Base-by-base conservation (phyloP, 2,797 vertebrate genomes). In the Cuculus canorus region DNA sequence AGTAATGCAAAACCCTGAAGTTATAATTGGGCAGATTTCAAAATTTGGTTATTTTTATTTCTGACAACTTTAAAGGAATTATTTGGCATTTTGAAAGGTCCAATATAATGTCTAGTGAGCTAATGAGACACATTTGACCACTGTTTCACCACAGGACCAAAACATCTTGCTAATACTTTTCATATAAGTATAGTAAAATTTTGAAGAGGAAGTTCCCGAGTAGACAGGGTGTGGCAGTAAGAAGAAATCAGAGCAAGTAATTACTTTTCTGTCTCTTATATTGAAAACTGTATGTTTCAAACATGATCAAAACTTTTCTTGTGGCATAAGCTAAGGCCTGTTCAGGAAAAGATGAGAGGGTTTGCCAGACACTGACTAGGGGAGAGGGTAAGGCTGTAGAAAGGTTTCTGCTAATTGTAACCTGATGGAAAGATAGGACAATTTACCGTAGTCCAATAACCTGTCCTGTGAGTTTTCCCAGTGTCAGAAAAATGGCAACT, bases 401-500 rank as follows among this genome's bases (percentile, higher is more conserved):
- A 72, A 69, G 45, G 32, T 64, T 86, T 77, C 22, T 90, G 6
- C 18, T 84, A 6, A 54, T 10, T 37, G 32, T 43, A 87, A 85
- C 13, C 5, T 64, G 53, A 13, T 43, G 64, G 68, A 77, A 84
- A 84, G 43, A 47, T 17, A 33, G 60, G 11, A 82, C 41, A 27
- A 59, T 92, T 82, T 97, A 99, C 99, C 98, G 98, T 96, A 99
- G 97, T 96, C 99, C 98, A 1, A 99, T 96, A 65, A 99, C 98
- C 91, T 99, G 99, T 92, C 98, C 99, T 65, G 98, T 88, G 63
- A 99, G 96, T 5, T 99, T 98, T 27, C 99, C 99, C 65, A 99
- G 98, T 12, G 98, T 97, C 22, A 98, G 98, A 91, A 99, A 99
- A 88, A 99, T 97, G 57, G 98, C 97, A 17, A 98, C 98, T 13